A percentile compares a stretch with the other conserved stretches of the same genome.
Conservation (phyloP, 2,888 invertebrate genomes). For the Pelosia muscerda region DNA sequence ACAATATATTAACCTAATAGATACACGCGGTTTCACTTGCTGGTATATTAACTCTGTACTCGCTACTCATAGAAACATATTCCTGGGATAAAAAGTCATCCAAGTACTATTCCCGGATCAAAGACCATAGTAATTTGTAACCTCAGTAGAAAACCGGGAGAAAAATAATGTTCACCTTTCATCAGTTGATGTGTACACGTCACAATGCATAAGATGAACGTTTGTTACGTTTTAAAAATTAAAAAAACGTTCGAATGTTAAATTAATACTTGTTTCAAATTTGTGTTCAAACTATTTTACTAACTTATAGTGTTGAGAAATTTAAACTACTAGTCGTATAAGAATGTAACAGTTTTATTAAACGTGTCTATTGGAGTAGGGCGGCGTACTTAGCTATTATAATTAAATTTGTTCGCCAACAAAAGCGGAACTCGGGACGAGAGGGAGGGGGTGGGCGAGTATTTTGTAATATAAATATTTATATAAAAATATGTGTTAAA, state of each 20-base stretch:
- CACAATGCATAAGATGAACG: no score
- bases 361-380: neutral
- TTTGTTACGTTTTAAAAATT: no score
- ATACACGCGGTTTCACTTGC: neutral
- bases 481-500: neutral
- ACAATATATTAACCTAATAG: no score
- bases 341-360: neutral
- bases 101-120: neutral
- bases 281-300: neutral
- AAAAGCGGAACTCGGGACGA: neutral
- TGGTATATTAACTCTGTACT: neutral
- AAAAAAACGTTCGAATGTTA: no score
- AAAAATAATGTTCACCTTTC: no score
- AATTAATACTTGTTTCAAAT: no score
- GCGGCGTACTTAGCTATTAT: neutral
- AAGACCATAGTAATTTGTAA: neutral
- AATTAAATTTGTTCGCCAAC: conserved; percentile 2
- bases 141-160: neutral
- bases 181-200: no score
- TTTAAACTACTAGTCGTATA: neutral
- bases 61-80: neutral
- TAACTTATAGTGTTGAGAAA: neutral
- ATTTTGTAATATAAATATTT: conserved; percentile 38
- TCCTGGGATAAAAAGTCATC: neutral
- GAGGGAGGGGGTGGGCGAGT: conserved; percentile 5